These are phyloP conservation scores for Drosophila parabipectinata DNA, from an alignment of 1,140 invertebrate species.

Conservation along the genomic window DNA sequence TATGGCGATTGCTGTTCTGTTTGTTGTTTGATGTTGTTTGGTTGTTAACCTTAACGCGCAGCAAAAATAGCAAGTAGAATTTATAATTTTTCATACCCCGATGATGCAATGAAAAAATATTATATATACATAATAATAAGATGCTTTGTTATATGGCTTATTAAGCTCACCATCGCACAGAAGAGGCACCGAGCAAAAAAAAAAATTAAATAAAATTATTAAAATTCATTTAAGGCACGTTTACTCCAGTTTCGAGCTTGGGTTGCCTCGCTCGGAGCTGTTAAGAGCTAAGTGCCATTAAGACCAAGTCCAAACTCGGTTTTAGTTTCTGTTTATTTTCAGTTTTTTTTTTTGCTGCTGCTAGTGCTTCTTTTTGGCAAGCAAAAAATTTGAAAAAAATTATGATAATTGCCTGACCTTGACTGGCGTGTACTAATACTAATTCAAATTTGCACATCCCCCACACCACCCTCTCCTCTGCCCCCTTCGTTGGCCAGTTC, in stretches of 20 bases:
- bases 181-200: slow-evolving; percentile 17
- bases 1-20: slow-evolving; percentile 58
- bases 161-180: slow-evolving; percentile 26
- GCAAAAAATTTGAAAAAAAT: slow-evolving; percentile 44
- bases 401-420: slow-evolving; percentile 81
- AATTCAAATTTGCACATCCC: slow-evolving; percentile 75
- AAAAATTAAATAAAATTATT: slow-evolving; percentile 53
- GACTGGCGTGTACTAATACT: slow-evolving; percentile 68
- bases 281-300: slow-evolving; percentile 53
- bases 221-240: slow-evolving; percentile 73
- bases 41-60: slow-evolving; percentile 72
- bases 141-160: slow-evolving; percentile 58
- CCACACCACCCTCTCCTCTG: slow-evolving; percentile 5
- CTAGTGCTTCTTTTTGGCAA: slow-evolving; percentile 48
- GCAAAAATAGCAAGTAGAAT: slow-evolving; percentile 79
- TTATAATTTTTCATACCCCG: slow-evolving; percentile 66
- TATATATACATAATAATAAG: slow-evolving; percentile 54
- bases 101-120: slow-evolving; percentile 67
- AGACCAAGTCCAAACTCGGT: slow-evolving; percentile 42
- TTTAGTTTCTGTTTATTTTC: slow-evolving; percentile 36
- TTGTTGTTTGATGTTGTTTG: slow-evolving; percentile 59
- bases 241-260: slow-evolving; percentile 73
- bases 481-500: neutral
- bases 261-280: slow-evolving; percentile 20
- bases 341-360: slow-evolving; percentile 28